Evolutionary conservation across 2,797 vertebrate species (phyloP).

Genomic region (Orestias chungarensis): DNA sequence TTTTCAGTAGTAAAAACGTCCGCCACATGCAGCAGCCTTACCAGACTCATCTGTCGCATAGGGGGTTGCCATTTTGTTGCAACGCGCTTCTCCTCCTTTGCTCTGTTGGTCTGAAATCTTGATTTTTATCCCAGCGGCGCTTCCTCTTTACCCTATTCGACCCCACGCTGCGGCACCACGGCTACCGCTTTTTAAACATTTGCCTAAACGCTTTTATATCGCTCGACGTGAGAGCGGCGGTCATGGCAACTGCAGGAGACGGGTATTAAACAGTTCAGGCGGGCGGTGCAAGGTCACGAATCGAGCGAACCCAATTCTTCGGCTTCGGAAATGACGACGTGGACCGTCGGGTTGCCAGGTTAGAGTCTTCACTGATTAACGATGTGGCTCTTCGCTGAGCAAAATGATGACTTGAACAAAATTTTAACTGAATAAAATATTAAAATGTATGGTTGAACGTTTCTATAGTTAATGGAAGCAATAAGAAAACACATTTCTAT

Average conservation of each 20-base stretch:
- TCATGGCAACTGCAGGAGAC: conserved; percentile 31
- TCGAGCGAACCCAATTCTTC: conserved; percentile 5
- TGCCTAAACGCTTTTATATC: not conserved
- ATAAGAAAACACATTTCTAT: not conserved
- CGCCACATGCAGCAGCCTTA: conserved; percentile 74
- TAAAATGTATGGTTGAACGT: not conserved
- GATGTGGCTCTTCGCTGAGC: no score
- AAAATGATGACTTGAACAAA: no score
- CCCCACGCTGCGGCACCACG: not conserved
- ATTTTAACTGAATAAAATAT: not conserved
- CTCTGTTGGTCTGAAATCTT: conserved; percentile 19
- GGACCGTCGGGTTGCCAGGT: conserved; percentile 66
- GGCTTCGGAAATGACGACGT: conserved; percentile 72
- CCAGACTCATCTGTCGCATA: conserved; percentile 95
- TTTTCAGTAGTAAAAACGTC: conserved; percentile 25
- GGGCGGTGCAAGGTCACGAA: not conserved
- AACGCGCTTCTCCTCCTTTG: conserved; percentile 75
- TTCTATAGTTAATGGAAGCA: not conserved
- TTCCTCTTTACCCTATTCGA: conserved; percentile 7
- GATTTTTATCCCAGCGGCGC: not conserved
- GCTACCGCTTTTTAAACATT: conserved; percentile 8
- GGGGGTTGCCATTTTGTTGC: conserved; percentile 93
- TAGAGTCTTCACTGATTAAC: no score
- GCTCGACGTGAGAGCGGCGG: not conserved
- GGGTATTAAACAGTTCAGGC: not conserved